phyloP scores from a whole-genome alignment of 2,888 invertebrate species.

The Mythimna loreyi region DNA sequence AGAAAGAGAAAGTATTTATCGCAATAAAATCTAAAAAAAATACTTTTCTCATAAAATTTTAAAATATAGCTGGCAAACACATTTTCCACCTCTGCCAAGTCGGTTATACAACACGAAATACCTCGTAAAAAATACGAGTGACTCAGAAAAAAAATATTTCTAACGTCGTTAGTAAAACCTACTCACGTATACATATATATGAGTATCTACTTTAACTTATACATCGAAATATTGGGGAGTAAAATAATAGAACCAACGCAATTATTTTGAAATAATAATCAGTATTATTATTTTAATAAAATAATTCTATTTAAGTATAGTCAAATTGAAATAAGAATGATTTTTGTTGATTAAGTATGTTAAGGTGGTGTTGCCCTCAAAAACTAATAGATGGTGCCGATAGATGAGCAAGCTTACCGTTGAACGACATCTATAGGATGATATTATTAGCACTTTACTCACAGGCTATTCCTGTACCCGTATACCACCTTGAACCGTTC shows the following conservation, averaged over 20 bases:
- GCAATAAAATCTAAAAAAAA: slow-evolving; percentile 18
- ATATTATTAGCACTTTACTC: slow-evolving; percentile 83
- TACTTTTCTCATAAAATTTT: slow-evolving; percentile 12
- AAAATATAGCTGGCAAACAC: slow-evolving; percentile 49
- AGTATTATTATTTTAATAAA: background rate
- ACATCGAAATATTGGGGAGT: background rate
- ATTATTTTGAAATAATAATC: background rate
- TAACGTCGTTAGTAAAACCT: slow-evolving; percentile 33
- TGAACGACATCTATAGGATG: slow-evolving; percentile 73
- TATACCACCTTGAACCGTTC: slow-evolving; percentile 85
- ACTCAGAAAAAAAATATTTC: slow-evolving; percentile 46
- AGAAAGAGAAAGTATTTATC: slow-evolving; percentile 17
- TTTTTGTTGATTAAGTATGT: background rate
- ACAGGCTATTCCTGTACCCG: slow-evolving; percentile 81
- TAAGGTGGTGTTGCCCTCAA: slow-evolving; percentile 26
- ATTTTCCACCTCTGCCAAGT: slow-evolving; percentile 59
- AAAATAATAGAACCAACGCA: background rate
- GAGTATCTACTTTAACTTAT: slow-evolving; percentile 19
- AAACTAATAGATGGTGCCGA: slow-evolving; percentile 40
- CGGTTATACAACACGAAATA: slow-evolving; percentile 43
- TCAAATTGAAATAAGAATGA: background rate
- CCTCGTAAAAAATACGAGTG: slow-evolving; percentile 35
- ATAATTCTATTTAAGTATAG: background rate
- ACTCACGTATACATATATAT: slow-evolving; percentile 19
- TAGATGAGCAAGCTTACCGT: slow-evolving; percentile 43